phyloP scores from a whole-genome alignment of 2,888 invertebrate species.

The Tholera decimalis region DNA sequence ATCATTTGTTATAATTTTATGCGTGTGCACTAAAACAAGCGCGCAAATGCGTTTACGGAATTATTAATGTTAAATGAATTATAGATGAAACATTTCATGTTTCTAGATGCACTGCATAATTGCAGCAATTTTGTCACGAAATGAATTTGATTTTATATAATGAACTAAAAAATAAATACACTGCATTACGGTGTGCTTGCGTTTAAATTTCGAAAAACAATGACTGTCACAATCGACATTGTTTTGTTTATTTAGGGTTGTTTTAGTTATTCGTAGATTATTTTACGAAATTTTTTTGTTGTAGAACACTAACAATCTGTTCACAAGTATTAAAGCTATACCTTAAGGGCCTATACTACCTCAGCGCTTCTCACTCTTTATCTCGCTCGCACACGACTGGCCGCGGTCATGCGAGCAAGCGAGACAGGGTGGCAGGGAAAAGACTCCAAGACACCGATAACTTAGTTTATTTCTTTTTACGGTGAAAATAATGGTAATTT shows the following conservation, averaged over 20 bases:
- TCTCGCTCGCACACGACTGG: too few relatives aligned
- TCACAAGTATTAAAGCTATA: too few relatives aligned
- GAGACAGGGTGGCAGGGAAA: too few relatives aligned
- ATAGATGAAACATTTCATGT: constrained; percentile 49
- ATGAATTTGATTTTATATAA: constrained; percentile 35
- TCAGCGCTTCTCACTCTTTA: too few relatives aligned
- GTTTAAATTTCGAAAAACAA: constrained; percentile 35
- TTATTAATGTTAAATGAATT: constrained; percentile 60
- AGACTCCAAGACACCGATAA: too few relatives aligned
- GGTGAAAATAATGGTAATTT: too few relatives aligned
- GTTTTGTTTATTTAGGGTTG: constrained; percentile 3
- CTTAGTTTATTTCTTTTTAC: too few relatives aligned
- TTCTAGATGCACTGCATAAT: constrained; percentile 32
- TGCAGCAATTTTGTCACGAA: constrained; percentile 35
- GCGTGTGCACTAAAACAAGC: constrained; percentile 40
- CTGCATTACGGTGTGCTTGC: background rate
- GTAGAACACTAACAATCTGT: too few relatives aligned
- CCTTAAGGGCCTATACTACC: too few relatives aligned
- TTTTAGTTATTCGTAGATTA: background rate
- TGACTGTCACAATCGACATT: constrained; percentile 11
- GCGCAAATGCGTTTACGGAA: constrained; percentile 48
- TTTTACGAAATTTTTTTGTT: background rate
- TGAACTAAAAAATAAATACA: constrained; percentile 39
- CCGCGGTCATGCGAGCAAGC: too few relatives aligned
- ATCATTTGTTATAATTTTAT: constrained; percentile 54